These are phyloP conservation scores for Manacus vitellinus DNA, from an alignment of 2,113 vertebrate genomes.

Conservation along the genomic window DNA sequence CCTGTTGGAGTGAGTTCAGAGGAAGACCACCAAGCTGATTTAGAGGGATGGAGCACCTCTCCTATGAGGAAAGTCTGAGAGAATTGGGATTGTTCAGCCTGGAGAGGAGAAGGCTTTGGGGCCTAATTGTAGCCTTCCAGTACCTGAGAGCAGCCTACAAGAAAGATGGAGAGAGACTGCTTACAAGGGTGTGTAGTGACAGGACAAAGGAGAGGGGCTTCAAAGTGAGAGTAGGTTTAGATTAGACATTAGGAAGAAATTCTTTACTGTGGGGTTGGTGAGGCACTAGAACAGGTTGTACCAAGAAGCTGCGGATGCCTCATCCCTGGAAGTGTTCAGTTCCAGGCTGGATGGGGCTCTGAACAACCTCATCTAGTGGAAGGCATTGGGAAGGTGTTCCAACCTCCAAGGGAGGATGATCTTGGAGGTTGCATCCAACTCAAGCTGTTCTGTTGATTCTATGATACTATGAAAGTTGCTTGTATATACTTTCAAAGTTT, in stretches of 20 bases:
- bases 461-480: not conserved
- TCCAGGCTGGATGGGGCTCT: not conserved
- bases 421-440: not conserved
- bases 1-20: not conserved
- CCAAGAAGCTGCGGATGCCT: not conserved
- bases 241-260: not conserved
- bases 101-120: not conserved
- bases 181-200: not conserved
- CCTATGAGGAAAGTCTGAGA: not conserved
- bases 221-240: fast-evolving
- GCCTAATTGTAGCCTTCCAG: not conserved
- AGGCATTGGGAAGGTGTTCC: too few species aligned
- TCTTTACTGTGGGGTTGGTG: not conserved
- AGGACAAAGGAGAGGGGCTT: not conserved
- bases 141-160: not conserved
- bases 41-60: not conserved
- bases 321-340: not conserved
- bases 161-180: not conserved
- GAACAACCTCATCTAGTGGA: not conserved
- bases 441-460: not conserved
- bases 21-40: not conserved
- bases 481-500: not conserved
- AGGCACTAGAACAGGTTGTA: not conserved
- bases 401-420: too few species aligned
- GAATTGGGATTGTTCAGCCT: not conserved